phyloP scores from a whole-genome alignment of 2,888 invertebrate genomes.

The Boloria euphrosyne region DNA sequence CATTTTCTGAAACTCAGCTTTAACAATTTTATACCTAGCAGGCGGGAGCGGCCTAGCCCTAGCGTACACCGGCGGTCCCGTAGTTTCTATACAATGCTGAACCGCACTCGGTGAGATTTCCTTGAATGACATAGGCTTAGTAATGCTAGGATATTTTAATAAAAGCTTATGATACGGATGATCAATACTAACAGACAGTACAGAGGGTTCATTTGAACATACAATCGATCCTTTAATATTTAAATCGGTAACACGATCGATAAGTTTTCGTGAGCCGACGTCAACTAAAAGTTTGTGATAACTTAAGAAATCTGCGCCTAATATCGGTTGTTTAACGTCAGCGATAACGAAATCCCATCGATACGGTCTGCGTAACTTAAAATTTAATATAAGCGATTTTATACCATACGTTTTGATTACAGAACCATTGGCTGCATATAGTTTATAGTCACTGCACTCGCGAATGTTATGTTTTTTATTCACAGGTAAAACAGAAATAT shows the following conservation, averaged over 20 bases:
- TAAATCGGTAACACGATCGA: conserved; percentile 30
- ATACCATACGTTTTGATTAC: conserved; percentile 33
- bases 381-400: conserved; percentile 28
- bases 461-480: too few species aligned
- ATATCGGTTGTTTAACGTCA: conserved; percentile 32
- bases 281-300: conserved; percentile 33
- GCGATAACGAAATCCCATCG: conserved; percentile 31
- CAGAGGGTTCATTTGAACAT: neutral
- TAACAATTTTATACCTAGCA: conserved; percentile 25
- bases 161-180: conserved; percentile 11
- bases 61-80: conserved; percentile 26
- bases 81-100: conserved; percentile 31
- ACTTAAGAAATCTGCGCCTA: conserved; percentile 34
- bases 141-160: conserved; percentile 22
- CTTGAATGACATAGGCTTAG: conserved; percentile 23
- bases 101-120: conserved; percentile 15
- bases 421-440: conserved; percentile 35
- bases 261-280: conserved; percentile 22
- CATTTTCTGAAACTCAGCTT: conserved; percentile 32
- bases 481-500: too few species aligned
- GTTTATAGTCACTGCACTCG: conserved; percentile 12
- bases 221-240: neutral
- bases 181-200: neutral
- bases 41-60: conserved; percentile 29
- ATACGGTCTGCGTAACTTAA: conserved; percentile 30